Evolutionary conservation across 2,888 invertebrate species (phyloP), one percentile per base, ranked within the genome.

Genomic region (Epiblema foenella): DNA sequence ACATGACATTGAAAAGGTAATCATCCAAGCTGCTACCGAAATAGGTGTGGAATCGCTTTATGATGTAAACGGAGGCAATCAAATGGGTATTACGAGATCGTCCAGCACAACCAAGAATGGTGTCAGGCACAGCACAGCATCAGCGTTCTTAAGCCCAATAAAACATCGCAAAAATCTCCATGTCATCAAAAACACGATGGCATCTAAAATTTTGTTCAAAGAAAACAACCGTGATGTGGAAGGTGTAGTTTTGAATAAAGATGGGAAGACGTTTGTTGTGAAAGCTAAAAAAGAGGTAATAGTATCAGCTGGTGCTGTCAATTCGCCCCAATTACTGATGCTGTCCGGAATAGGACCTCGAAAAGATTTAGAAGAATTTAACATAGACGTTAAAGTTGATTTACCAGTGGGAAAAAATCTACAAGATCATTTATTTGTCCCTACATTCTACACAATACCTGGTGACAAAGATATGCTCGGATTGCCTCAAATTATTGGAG

Each of bases 291-390:
- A 93, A 77, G 94, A 95, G 75, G 83, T 95, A 0, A 89, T 95
- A 33, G 60, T 94, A 46, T 94, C 94, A 0, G 93, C 89, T 0
- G 94, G 94, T 15, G 77, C 92, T 4, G 85, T 94, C 5, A 94
- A 94, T 76, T 89, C 94, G 0, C 94, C 94, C 0, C 93, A 94
- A 76, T 77, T 94, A 2, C 78, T 94, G n/a, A 84, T 94, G 82
- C 76, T 94, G 0, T 94, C 94, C 0, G 94, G 94, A 1, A 85
- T 94, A 20, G 94, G 94, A 0, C 94, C 94, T 0, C 81, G 77
- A 58, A 77, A 87, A 17, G 89, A 94, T 74, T 81, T 94, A 39
- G 75, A 82, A 49, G 78, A 86, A 0, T 78, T 89, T 18, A 83
- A 83, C 1, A 94, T 94, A 54, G 77, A 86, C 0, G 83, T 93